phyloP scores from a whole-genome alignment of 23 tunicate genomes.

The Corella eumyota region DNA sequence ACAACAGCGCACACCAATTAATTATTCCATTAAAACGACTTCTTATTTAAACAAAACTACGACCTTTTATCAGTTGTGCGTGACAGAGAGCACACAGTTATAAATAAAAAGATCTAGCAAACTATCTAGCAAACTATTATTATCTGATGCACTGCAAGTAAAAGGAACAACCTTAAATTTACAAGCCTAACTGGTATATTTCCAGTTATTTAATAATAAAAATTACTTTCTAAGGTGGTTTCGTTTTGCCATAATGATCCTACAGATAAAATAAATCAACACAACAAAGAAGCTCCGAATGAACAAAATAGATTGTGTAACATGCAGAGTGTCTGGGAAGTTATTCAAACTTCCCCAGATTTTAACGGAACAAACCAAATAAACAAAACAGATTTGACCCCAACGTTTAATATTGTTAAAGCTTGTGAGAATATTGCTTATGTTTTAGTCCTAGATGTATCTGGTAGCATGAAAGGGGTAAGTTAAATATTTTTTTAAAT shows the following conservation, averaged over 20 bases:
- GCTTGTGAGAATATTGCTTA: neutral
- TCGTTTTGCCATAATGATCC: conserved; percentile 43
- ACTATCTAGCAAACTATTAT: no score
- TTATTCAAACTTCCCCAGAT: conserved; percentile 33
- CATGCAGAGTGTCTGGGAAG: conserved; percentile 48
- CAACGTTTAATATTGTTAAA: conserved; percentile 23
- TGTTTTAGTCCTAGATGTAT: conserved; percentile 58
- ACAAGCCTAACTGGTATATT: no score
- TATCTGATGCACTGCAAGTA: no score
- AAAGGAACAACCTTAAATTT: no score
- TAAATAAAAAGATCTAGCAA: no score
- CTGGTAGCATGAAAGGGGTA: conserved; percentile 59
- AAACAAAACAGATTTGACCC: conserved; percentile 3
- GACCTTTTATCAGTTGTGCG: no score
- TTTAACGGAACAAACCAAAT: conserved; percentile 19
- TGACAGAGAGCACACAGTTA: no score
- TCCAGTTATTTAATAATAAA: no score
- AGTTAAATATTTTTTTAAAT: neutral
- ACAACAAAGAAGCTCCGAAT: conserved; percentile 66
- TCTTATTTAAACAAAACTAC: no score
- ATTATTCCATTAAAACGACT: no score
- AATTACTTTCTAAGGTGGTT: no score
- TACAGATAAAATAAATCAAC: conserved; percentile 23
- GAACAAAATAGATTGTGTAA: conserved; percentile 75
- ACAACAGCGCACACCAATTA: no score